Evolutionary conservation across 2,888 invertebrate genomes (phyloP).

Genomic region (Pristionchus entomophagus): DNA sequence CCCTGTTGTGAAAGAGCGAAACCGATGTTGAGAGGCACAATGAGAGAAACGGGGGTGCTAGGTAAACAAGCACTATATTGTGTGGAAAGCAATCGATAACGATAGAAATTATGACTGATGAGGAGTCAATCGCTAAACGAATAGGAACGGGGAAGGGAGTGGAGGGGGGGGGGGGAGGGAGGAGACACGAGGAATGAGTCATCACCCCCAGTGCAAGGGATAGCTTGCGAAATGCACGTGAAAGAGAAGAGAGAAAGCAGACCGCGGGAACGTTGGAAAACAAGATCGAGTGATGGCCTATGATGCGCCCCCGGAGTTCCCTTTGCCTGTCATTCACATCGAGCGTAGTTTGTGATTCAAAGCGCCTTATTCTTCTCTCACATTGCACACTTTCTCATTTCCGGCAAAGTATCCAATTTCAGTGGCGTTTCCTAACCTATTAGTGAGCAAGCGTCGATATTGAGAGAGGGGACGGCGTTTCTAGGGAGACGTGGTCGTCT

Average conservation of each 20-base stretch:
- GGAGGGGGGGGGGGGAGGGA: background rate
- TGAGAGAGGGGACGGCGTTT: background rate
- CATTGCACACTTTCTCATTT: background rate
- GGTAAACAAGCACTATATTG: too few species aligned
- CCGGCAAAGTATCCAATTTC: background rate
- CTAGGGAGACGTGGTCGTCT: background rate
- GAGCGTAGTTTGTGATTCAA: background rate
- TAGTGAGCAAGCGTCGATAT: background rate
- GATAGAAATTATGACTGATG: too few species aligned
- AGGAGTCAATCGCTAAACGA: too few species aligned
- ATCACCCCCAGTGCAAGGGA: background rate
- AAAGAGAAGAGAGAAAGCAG: background rate
- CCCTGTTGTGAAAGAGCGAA: slow-evolving; percentile 19
- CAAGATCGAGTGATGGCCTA: background rate
- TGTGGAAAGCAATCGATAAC: too few species aligned
- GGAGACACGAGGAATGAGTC: background rate
- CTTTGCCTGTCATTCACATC: background rate
- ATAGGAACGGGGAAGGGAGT: too few species aligned
- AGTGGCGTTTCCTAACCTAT: background rate
- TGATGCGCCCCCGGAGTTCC: too few species aligned
- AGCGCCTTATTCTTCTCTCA: background rate
- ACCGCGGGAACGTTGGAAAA: too few species aligned
- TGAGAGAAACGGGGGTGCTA: too few species aligned
- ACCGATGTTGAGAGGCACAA: background rate
- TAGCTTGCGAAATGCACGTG: slow-evolving; percentile 20